Evolutionary conservation across 1,140 invertebrate genomes (phyloP).

Genomic region (Sinella curviseta): DNA sequence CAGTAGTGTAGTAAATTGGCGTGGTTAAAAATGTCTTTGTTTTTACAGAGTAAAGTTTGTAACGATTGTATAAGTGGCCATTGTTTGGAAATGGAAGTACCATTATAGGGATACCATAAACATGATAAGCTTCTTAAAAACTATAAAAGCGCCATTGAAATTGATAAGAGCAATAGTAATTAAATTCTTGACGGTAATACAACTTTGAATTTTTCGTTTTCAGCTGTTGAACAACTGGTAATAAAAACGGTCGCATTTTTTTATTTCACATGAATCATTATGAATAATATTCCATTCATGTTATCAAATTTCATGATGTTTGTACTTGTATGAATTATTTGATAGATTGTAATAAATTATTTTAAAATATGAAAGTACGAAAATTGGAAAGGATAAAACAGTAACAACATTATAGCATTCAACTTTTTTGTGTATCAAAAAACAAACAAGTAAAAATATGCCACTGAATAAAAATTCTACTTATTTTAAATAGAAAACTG

Average conservation of each 20-base stretch:
- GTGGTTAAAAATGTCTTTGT: too few relatives aligned
- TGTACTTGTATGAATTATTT: too few relatives aligned
- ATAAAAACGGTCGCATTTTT: not conserved
- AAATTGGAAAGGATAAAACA: not conserved
- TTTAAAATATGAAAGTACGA: slow-evolving; percentile 18
- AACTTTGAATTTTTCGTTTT: not conserved
- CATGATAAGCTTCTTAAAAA: too few relatives aligned
- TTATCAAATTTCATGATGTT: not conserved
- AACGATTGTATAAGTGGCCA: not conserved
- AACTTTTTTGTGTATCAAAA: too few relatives aligned
- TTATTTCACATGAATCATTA: not conserved
- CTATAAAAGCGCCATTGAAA: not conserved
- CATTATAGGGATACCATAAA: not conserved
- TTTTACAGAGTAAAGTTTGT: too few relatives aligned
- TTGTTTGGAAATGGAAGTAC: not conserved
- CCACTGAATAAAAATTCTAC: too few relatives aligned
- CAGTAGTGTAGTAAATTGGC: not conserved
- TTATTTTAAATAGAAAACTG: too few relatives aligned
- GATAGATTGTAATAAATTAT: not conserved
- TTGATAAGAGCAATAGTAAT: too few relatives aligned
- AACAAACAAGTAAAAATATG: too few relatives aligned
- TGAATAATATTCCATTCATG: not conserved
- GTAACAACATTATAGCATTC: too few relatives aligned
- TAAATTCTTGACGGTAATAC: not conserved
- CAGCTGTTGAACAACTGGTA: slow-evolving; percentile 9